Conservation (phyloP, 1,140 invertebrate genomes). For the Hyles euphorbiae region DNA sequence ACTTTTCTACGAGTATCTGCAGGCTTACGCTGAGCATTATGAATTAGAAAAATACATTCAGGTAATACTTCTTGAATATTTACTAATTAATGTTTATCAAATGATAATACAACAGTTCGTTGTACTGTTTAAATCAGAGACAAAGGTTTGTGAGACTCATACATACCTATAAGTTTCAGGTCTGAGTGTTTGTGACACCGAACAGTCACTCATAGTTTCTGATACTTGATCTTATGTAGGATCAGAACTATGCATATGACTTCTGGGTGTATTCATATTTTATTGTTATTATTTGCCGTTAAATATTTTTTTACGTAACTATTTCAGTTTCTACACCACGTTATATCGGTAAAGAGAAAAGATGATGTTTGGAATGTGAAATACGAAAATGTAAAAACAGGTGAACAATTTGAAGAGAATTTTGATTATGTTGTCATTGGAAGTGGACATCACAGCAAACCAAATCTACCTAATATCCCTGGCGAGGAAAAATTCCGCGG, state of each 20-base stretch:
- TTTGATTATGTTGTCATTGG: conserved; percentile 55
- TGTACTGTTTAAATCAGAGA: too few relatives aligned
- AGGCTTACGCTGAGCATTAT: conserved; percentile 48
- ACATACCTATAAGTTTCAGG: too few relatives aligned
- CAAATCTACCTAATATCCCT: conserved; percentile 43
- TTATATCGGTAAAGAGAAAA: conserved; percentile 37
- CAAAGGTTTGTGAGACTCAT: too few relatives aligned
- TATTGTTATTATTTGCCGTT: too few relatives aligned
- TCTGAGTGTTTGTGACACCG: too few relatives aligned
- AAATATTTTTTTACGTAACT: neutral
- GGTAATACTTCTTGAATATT: conserved; percentile 27
- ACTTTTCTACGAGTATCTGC: conserved; percentile 50
- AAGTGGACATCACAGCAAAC: conserved; percentile 56
- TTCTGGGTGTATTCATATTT: too few relatives aligned
- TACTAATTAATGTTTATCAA: neutral
- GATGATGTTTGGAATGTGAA: conserved; percentile 53
- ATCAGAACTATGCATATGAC: too few relatives aligned
- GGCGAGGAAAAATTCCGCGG: conserved; percentile 57
- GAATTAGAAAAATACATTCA: conserved; percentile 51
- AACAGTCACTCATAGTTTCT: too few relatives aligned
- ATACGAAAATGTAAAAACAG: conserved; percentile 42
- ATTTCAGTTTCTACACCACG: conserved; percentile 51
- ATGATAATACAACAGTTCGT: too few relatives aligned
- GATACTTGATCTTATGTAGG: too few relatives aligned
- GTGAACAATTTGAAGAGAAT: conserved; percentile 45